These are phyloP conservation scores for Mesoligia furuncula DNA, from an alignment of 2,888 invertebrate species.

Conservation along the genomic window DNA sequence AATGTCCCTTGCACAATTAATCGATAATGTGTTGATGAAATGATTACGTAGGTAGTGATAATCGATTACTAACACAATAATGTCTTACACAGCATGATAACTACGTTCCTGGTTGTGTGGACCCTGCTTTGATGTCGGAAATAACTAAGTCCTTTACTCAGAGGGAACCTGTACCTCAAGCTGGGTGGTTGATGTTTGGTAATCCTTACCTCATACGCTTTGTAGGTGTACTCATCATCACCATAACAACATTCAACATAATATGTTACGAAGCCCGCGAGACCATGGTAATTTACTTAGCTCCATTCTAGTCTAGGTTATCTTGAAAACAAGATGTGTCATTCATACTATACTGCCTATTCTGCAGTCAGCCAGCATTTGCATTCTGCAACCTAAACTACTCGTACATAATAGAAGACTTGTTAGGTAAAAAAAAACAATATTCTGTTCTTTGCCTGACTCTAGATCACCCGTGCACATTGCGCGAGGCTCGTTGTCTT, in stretches of 20 bases:
- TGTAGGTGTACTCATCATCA: background rate
- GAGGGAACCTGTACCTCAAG: conserved; percentile 80
- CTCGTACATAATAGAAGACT: background rate
- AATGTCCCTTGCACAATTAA: conserved; percentile 33
- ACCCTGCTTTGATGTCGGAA: conserved; percentile 79
- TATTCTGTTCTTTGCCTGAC: background rate
- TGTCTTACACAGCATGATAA: conserved; percentile 77
- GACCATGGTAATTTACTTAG: background rate
- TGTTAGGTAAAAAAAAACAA: no score
- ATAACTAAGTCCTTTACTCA: conserved; percentile 78
- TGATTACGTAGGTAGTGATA: conserved; percentile 3
- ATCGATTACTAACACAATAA: conserved; percentile 16
- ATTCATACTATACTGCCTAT: background rate
- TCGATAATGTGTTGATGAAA: conserved; percentile 6
- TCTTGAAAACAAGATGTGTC: background rate
- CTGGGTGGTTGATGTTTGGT: conserved; percentile 88
- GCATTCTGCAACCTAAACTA: background rate
- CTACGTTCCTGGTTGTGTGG: conserved; percentile 79
- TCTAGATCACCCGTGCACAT: conserved; percentile 85
- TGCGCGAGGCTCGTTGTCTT: conserved; percentile 84
- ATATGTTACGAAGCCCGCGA: background rate
- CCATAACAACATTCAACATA: background rate
- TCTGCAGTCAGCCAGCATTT: background rate
- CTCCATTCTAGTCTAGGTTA: background rate
- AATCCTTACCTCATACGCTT: conserved; percentile 4